phyloP scores from a whole-genome alignment of 1,140 invertebrate species.

The Heliconius melpomene region DNA sequence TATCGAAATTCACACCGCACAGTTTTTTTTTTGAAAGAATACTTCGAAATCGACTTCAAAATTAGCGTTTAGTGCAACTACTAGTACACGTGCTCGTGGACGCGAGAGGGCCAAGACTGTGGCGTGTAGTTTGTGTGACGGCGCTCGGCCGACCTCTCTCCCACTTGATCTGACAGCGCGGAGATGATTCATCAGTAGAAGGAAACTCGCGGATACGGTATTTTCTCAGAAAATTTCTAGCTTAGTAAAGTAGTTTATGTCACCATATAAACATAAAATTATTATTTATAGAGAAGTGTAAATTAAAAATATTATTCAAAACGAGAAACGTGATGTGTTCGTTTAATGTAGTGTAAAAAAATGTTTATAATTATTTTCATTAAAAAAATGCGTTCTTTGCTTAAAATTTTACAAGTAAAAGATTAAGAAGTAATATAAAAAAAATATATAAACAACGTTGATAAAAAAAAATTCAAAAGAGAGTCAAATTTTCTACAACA shows the following conservation, averaged over 20 bases:
- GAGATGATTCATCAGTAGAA: conserved; percentile 65
- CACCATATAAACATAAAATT: neutral
- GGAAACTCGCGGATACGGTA: conserved; percentile 64
- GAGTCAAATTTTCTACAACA: conserved; percentile 55
- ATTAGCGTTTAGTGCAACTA: conserved; percentile 47
- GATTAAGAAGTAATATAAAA: too few relatives aligned
- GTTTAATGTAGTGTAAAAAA: neutral
- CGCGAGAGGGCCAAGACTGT: conserved; percentile 53
- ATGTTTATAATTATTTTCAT: neutral
- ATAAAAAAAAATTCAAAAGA: conserved; percentile 35
- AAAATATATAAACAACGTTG: too few relatives aligned
- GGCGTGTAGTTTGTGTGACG: conserved; percentile 30
- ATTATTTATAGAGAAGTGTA: neutral
- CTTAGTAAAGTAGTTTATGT: neutral
- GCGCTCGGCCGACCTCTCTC: conserved; percentile 29
- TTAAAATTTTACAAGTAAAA: too few relatives aligned
- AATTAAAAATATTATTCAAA: too few relatives aligned
- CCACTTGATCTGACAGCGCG: conserved; percentile 48
- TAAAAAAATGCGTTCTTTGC: too few relatives aligned
- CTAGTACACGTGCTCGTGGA: conserved; percentile 45
- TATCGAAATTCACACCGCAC: conserved; percentile 25
- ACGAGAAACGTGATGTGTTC: neutral
- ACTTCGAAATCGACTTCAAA: conserved; percentile 29
- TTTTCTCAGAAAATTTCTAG: conserved; percentile 34
- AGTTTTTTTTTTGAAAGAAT: conserved; percentile 11